Base-by-base conservation (phyloP, 1,140 invertebrate species). In the Oncopodura yosiiana region DNA sequence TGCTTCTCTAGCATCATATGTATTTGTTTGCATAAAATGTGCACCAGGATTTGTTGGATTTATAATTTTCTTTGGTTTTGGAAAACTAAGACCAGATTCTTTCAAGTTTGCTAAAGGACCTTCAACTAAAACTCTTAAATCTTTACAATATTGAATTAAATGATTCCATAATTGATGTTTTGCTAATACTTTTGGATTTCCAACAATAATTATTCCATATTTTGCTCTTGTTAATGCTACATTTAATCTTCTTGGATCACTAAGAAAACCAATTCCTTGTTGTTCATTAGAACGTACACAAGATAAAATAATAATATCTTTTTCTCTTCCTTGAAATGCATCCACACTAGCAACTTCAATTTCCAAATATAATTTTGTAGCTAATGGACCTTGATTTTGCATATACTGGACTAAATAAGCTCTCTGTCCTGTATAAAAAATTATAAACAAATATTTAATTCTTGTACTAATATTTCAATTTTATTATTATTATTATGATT, bases 331-430 rank as follows among this genome's bases (percentile, higher is more conserved):
- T 69, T 92, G 87, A 69, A 99, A 99, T 2, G 96, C 95, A 71
- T 99, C 96, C 9, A 99, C 96, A 73, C 94, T 98, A 0, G 95
- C 95, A 0, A 99, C 94, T 73, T 99, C 96, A 42, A 99, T 96
- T 69, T 98, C 94, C 70, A 97, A 89, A 71, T 99, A 99, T 0
- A 99, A 72, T 69, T 97, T 96, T 5, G 90, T 84, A 67, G 98
- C 93, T 8, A 99, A 73, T 3, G 91, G 87, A 4, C 95, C 96
- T 71, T 96, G 94, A 67, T 96, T 95, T 68, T 99, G 94, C 94
- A 99, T 98, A 65, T 97, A 94, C 66, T 99, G 94, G 0, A 89
- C 72, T 42, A 99, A 73, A 71, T 95, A 99, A 0, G 94, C 93
- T n/a, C 96, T 74, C 68, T 99, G 96, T 0, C 96, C 60, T n/a